These are phyloP conservation scores for Plecotus auritus DNA, from an alignment of 2,113 vertebrate species.

Conservation along the genomic window DNA sequence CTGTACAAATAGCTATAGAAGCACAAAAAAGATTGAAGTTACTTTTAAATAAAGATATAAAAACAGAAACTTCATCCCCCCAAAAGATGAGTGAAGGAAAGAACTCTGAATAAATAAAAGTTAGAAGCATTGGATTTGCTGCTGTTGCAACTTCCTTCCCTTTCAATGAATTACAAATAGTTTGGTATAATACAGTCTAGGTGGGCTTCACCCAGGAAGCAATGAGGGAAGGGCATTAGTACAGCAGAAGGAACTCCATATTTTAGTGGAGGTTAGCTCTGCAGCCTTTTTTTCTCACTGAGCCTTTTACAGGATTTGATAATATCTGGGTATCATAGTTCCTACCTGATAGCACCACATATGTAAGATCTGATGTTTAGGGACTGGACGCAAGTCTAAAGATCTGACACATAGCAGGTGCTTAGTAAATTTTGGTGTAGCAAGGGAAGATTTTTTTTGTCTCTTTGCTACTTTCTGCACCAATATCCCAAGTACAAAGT, in stretches of 20 bases:
- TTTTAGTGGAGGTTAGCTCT: neutral
- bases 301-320: neutral
- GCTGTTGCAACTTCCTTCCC: neutral
- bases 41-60: neutral
- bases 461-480: neutral
- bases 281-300: neutral
- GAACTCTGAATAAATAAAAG: neutral
- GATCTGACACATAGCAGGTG: neutral
- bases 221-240: neutral
- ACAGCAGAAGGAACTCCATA: neutral
- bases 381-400: fast-evolving
- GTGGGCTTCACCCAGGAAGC: neutral
- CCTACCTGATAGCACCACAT: neutral
- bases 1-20: neutral
- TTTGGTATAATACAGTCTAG: neutral
- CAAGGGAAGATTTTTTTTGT: neutral
- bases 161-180: neutral
- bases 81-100: neutral
- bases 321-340: neutral
- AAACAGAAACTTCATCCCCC: neutral
- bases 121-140: neutral
- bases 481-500: neutral
- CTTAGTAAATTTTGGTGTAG: neutral
- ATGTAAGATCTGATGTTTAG: neutral
- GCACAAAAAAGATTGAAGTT: neutral